phyloP scores from a whole-genome alignment of 2,888 invertebrate genomes.

The Nezara viridula region DNA sequence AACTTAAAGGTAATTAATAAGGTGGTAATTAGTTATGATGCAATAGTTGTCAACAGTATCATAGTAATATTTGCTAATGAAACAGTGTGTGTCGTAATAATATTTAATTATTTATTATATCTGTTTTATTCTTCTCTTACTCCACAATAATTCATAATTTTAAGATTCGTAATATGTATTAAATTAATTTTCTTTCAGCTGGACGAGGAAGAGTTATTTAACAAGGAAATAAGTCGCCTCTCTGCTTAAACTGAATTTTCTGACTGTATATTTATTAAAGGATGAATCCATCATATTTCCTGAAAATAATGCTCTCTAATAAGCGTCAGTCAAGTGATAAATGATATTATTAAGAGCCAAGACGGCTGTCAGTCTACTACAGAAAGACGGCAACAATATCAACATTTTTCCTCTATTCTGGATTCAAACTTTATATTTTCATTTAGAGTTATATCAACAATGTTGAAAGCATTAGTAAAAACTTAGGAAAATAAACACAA shows the following conservation, averaged over 20 bases:
- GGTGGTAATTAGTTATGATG: too few relatives aligned
- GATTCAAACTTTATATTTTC: neutral
- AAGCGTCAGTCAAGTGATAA: constrained; percentile 32
- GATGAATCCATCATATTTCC: constrained; percentile 14
- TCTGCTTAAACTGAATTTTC: neutral
- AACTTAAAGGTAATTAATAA: too few relatives aligned
- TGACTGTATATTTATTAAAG: constrained; percentile 24
- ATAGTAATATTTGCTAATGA: too few relatives aligned
- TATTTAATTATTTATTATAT: neutral
- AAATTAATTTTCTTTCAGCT: neutral
- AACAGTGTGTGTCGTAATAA: too few relatives aligned
- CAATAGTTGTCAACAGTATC: too few relatives aligned
- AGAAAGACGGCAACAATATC: neutral
- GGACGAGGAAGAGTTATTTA: neutral
- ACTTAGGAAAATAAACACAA: too few relatives aligned
- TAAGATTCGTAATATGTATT: neutral
- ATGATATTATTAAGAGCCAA: constrained; percentile 22
- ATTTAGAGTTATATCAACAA: too few relatives aligned
- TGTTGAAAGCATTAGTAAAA: too few relatives aligned
- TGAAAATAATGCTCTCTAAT: constrained; percentile 17
- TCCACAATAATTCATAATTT: neutral
- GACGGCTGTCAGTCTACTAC: neutral
- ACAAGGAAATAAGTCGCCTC: neutral
- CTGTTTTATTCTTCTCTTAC: neutral
- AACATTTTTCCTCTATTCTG: neutral